Percentiles rank a stretch among this genome's conserved stretches.
These are phyloP conservation scores for Oreochromis mossambicus DNA, from an alignment of 2,797 vertebrate genomes.

Conservation along the genomic window DNA sequence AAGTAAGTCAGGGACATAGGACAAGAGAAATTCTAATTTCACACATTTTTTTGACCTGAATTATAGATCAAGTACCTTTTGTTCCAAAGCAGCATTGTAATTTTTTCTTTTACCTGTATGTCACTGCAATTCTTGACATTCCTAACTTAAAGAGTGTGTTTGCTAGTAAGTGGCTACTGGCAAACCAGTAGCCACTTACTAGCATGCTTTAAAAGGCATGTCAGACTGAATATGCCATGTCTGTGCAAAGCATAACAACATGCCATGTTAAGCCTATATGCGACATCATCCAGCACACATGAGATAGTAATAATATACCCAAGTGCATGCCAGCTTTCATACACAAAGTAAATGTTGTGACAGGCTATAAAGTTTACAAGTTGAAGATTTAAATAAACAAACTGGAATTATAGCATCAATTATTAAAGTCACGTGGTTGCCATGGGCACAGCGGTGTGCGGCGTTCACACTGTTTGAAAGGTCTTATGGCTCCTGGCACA, in stretches of 20 bases:
- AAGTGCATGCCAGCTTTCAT: not conserved
- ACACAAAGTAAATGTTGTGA: not conserved
- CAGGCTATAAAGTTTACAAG: not conserved
- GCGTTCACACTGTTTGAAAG: not conserved
- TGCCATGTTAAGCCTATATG: constrained; percentile 25
- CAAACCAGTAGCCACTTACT: not conserved
- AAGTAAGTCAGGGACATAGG: not conserved
- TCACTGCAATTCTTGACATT: constrained; percentile 4
- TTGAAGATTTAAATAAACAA: not conserved
- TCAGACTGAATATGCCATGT: constrained; percentile 43
- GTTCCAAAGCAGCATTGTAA: not conserved
- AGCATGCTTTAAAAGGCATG: constrained; percentile 51
- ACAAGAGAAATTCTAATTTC: not conserved
- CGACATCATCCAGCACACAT: constrained; percentile 12
- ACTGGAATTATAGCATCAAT: not conserved
- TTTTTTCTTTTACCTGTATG: not conserved
- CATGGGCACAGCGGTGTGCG: not conserved
- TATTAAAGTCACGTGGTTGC: not conserved
- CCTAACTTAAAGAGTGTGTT: constrained; percentile 14
- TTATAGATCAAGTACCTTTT: not conserved
- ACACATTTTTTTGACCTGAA: not conserved
- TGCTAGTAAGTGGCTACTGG: not conserved
- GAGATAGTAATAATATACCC: not conserved
- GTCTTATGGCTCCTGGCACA: not conserved
- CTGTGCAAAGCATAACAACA: constrained; percentile 11